A percentile compares a stretch with the other conserved stretches of the same genome.
These are phyloP conservation scores for Molossus alvarezi DNA, from an alignment of 2,797 vertebrate genomes.

Conservation along the genomic window DNA sequence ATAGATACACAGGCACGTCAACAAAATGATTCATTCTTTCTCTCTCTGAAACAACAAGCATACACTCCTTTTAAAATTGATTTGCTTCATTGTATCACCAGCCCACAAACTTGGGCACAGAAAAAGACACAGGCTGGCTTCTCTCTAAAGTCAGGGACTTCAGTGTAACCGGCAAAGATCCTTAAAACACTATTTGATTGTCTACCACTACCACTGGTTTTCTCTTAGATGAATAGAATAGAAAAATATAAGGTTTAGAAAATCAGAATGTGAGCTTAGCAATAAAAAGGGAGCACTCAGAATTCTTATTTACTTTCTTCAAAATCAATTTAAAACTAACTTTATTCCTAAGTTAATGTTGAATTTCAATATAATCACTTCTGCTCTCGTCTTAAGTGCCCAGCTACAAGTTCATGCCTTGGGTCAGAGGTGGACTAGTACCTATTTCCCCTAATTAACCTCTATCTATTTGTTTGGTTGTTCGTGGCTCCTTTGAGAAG, in stretches of 20 bases:
- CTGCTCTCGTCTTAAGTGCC: background rate
- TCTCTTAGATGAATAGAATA: background rate
- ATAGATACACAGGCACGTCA: background rate
- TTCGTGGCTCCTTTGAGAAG: background rate
- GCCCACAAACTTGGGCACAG: background rate
- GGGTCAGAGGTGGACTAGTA: background rate
- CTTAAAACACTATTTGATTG: background rate
- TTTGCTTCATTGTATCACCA: background rate
- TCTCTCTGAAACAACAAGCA: background rate
- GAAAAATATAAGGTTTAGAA: constrained; percentile 35
- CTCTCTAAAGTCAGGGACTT: background rate
- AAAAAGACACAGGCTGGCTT: background rate
- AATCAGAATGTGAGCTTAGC: constrained; percentile 60
- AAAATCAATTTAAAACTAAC: constrained; percentile 68
- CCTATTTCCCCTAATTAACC: background rate
- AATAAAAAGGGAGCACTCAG: background rate
- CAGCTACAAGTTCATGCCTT: background rate
- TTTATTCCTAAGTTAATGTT: background rate
- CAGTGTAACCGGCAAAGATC: background rate
- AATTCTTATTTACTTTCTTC: constrained; percentile 28
- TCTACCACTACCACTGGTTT: background rate
- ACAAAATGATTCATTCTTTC: background rate
- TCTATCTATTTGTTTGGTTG: background rate
- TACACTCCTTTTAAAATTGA: background rate
- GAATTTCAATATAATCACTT: constrained; percentile 52